Base-by-base conservation (phyloP, 92 coral and sea anemone genomes). In the Montipora capitata region DNA sequence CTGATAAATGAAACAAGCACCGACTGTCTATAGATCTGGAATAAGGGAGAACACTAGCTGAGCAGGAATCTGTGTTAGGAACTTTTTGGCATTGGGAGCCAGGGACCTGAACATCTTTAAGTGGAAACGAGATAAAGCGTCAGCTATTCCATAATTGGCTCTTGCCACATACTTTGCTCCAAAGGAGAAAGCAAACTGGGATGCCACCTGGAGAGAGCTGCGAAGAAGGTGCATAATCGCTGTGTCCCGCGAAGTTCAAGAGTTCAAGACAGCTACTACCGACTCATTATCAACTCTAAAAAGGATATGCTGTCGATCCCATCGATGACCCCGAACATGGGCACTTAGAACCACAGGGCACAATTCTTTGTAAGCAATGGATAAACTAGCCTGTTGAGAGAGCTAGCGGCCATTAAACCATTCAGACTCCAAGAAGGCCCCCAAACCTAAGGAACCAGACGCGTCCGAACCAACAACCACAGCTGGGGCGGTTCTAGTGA, bases 341-440 rank as follows among this genome's bases (percentile, higher is more conserved):
- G 77, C 78, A 3, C 77, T 77, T 15, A 74, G 45, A 49, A 80
- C 91, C 6, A 80, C 91, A 0, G 85, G 74, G 40, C 69, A 87
- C 2, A 79, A 56, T 74, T 87, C 91, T 20, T 87, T 87, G 80
- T 87, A 87, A 0, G 91, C 80, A 14, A 87, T 87, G 7, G 75
- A 87, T 35, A 79, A 74, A 7, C 45, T 17, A 15, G 54, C 2
- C 27, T 80, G 87, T 0, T 13, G 64, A 10, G 59, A 63, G 7
- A 41, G 20, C 92, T 88, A 88, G 16, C 27, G 52, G 7, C 88
- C 88, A 41, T 81, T 82, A 40, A 89, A 89, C 92, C 92, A 83
- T 7, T 75, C 63, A 8, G 13, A 10, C 13, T 54, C 61, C 82
- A 62, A 3, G 7, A 44, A 43, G 0, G 82, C 79, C 6, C 89